Base-by-base conservation (phyloP, 2,113 vertebrate species). In the Tylochromis polylepis region DNA sequence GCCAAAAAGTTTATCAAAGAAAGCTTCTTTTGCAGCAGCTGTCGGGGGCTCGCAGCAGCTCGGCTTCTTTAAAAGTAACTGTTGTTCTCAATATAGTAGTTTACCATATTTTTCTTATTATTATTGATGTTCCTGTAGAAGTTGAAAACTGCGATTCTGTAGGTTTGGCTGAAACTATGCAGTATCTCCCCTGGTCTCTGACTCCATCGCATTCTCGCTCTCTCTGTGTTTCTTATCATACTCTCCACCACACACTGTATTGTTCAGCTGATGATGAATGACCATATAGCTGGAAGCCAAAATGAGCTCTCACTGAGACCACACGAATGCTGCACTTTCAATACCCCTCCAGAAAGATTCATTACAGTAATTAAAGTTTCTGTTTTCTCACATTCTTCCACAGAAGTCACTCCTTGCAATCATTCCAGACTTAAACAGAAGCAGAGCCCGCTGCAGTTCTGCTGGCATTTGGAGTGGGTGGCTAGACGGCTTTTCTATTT, bases 361-460 rank as follows among this genome's bases (percentile, higher is more conserved):
- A 96, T 96, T 95, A 95, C 94, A 85, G 92, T 94, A 95, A 95
- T 96, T 96, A 96, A 94, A 94, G 90, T 90, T 53, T 88, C 57
- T 92, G 86, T 91, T 94, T 95, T 90, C 89, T 79, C 91, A 88
- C 90, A 85, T 88, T 90, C 88, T 84, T 91, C 77, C 67, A n/a
- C 88, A 88, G 85, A 85, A 94, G 86, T 92, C 87, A 78, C 59
- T 89, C 27, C 67, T 82, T 15, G 85, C 90, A 86, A 79, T 91
- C 88, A 81, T 58, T 79, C 84, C 90, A 77, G 60, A 79, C 83
- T 79, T 62, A 58, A 62, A 31, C 89, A 85, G 84, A 88, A 89
- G 88, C 88, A 82, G 86, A 87, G 83, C 46, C 65, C 20, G 70
- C 82, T 82, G 72, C 55, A 57, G 62, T 85, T 81, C 85, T 65